These are phyloP conservation scores for Dryoscopus gambensis DNA, from an alignment of 2,113 vertebrate species.

Conservation along the genomic window DNA sequence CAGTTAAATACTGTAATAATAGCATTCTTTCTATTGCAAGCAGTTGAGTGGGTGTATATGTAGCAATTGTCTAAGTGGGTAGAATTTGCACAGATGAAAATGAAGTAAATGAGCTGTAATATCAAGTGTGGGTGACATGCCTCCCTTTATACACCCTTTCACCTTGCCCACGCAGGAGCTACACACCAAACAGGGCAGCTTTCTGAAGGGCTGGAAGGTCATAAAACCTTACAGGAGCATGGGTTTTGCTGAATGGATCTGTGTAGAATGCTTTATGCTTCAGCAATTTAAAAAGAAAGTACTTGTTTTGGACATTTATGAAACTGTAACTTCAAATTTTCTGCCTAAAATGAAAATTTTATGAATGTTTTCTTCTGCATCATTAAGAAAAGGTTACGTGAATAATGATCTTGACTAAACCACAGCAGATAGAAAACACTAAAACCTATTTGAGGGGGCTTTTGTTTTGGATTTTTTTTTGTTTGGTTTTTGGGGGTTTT, in stretches of 20 bases:
- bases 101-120: background rate
- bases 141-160: constrained; percentile 13
- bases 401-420: background rate
- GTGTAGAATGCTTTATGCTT: background rate
- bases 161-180: background rate
- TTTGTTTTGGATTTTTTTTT: background rate
- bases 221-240: background rate
- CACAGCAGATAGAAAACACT: background rate
- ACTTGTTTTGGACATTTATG: background rate
- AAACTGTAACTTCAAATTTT: background rate
- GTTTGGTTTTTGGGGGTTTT: background rate
- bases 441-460: background rate
- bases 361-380: background rate
- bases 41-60: constrained; percentile 33
- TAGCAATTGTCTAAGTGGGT: constrained; percentile 9
- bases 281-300: background rate
- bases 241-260: background rate
- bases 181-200: background rate
- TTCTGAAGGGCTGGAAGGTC: background rate
- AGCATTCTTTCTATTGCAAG: constrained; percentile 13
- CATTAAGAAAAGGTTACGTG: background rate
- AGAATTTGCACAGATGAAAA: constrained; percentile 20
- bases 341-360: background rate
- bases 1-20: constrained; percentile 22
- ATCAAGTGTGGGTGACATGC: background rate